Evolutionary conservation across 2,797 vertebrate species (phyloP), one percentile per base, ranked within the genome.

Genomic region (Malurus splendens): DNA sequence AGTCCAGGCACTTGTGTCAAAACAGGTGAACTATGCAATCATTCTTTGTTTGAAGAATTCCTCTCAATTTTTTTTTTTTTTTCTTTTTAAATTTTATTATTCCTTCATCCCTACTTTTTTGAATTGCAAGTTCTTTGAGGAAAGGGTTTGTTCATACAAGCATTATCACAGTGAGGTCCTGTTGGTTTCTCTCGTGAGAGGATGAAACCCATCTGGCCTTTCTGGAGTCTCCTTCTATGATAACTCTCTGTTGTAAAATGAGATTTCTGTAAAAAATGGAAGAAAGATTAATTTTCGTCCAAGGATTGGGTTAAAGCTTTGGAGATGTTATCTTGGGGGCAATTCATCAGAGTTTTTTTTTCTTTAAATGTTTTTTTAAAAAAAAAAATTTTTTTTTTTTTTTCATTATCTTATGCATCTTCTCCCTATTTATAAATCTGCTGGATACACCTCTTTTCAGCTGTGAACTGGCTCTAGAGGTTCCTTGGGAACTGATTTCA

Each of bases 261-360:
- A 45, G 17, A 19, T 55, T 78, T 78, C 64, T 61, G 4, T 59
- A 17, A 73, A 73, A 56, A 19, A 67, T n/a, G 5, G 3, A 20
- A 82, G 12, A 52, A 54, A 83, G 55, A 13, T 6, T n/a, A 41
- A 23, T 28, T 70, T 74, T 64, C 72, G 3, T 41, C 19, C n/a
- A 81, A 38, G 45, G 24, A 51, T 39, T 61, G 80, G 3, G 5
- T 51, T 48, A 82, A 48, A 68, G 7, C 5, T 36, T 57, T 79
- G 30, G 25, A 74, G 30, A 44, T 52, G 2, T 38, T 57, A 8
- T 28, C 28, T 30, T 56, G 7, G 5, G 18, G 7, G 9, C 10
- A 2, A 64, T 38, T 38, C 1, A 38, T 48, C 6, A 38, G 19
- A 25, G 0, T 2, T 1, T 23, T 2, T 1, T 23, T 28, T 88